phyloP scores from a whole-genome alignment of 1,140 invertebrate species.

The Heterodera carotae region DNA sequence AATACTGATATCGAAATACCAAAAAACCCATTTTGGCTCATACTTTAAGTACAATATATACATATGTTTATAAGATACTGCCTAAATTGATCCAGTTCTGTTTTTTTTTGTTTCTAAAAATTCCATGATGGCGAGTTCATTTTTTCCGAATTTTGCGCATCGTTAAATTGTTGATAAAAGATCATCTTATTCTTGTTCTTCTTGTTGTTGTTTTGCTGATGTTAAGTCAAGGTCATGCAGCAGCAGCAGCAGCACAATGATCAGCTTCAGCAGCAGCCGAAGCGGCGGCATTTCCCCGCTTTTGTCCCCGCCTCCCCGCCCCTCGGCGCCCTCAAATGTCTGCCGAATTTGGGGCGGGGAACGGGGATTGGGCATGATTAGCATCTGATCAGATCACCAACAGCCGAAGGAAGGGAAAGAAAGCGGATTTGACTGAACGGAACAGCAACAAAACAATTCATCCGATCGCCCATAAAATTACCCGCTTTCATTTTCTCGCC shows the following conservation, averaged over 20 bases:
- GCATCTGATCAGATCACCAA: background rate
- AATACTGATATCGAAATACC: too few species aligned
- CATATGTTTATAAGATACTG: too few species aligned
- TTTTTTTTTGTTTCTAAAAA: background rate
- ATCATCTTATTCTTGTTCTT: too few species aligned
- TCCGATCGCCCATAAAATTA: background rate
- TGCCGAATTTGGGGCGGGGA: too few species aligned
- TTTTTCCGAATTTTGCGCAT: background rate
- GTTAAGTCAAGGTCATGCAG: background rate
- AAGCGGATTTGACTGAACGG: constrained; percentile 4
- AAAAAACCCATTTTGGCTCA: too few species aligned
- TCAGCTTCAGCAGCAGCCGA: too few species aligned
- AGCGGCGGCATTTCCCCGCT: too few species aligned
- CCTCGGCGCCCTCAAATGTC: too few species aligned
- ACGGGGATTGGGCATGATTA: too few species aligned
- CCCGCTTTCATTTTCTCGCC: background rate
- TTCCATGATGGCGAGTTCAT: background rate
- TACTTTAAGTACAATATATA: too few species aligned
- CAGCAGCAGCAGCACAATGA: too few species aligned
- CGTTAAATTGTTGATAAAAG: background rate
- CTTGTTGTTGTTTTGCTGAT: background rate
- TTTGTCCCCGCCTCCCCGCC: background rate
- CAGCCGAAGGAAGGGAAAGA: background rate
- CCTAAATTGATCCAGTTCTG: too few species aligned
- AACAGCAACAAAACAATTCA: constrained; percentile 3